A percentile compares a stretch with the other conserved stretches of the same genome.
Evolutionary conservation across 2,113 vertebrate species (phyloP).

Genomic region (Peromyscus maniculatus): DNA sequence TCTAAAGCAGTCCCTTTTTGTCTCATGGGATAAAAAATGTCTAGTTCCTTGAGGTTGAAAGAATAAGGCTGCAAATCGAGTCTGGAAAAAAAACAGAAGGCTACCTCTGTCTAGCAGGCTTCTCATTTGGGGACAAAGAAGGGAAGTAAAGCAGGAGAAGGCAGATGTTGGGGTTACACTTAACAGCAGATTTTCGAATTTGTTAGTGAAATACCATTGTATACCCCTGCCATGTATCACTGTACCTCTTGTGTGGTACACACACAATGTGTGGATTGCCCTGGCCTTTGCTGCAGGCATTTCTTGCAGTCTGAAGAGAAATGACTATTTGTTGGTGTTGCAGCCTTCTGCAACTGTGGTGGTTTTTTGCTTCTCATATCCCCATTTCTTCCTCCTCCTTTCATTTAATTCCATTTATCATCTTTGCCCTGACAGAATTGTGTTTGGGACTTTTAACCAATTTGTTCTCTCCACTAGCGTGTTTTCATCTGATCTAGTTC

Average conservation of each 20-base stretch:
- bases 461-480: background rate
- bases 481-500: background rate
- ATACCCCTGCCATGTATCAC: background rate
- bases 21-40: background rate
- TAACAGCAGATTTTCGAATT: background rate
- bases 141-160: background rate
- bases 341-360: rapidly evolving
- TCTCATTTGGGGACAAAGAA: constrained; percentile 13
- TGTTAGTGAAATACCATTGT: background rate
- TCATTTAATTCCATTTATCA: background rate
- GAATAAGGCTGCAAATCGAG: background rate
- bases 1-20: background rate
- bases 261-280: background rate
- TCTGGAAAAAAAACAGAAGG: background rate
- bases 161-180: background rate
- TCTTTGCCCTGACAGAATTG: background rate
- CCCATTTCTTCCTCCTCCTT: background rate
- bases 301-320: background rate
- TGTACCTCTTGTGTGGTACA: background rate
- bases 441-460: background rate
- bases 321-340: background rate
- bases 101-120: background rate
- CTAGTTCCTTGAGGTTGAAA: background rate
- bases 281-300: background rate
- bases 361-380: background rate